A percentile compares a stretch with the other conserved stretches of the same genome.
These are phyloP conservation scores for Anas bernieri DNA, from an alignment of 2,797 vertebrate genomes.

Conservation along the genomic window DNA sequence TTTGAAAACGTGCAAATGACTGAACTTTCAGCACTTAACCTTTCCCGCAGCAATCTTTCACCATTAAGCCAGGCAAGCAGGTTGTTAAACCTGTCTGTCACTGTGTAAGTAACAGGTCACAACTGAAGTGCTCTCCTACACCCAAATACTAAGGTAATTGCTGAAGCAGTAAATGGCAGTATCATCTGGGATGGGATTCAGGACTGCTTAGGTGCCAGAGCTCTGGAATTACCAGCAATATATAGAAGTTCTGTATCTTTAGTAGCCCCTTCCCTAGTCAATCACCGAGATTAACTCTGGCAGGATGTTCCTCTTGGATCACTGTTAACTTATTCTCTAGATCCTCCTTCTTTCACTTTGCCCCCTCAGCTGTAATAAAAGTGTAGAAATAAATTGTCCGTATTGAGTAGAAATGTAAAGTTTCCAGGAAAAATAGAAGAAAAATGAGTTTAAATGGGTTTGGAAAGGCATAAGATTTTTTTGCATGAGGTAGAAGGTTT, in stretches of 20 bases:
- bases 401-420: conserved; percentile 23
- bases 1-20: conserved; percentile 15
- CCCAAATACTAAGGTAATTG: neutral
- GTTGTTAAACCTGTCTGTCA: conserved; percentile 16
- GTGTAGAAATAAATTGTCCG: conserved; percentile 51
- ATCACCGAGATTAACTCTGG: conserved; percentile 52
- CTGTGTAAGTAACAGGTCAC: conserved; percentile 7
- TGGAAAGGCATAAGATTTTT: neutral
- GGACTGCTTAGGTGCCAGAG: conserved; percentile 19
- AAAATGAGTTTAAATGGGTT: neutral
- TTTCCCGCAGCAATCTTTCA: neutral
- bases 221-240: neutral
- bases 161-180: conserved; percentile 12
- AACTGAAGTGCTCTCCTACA: neutral
- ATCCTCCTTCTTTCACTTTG: conserved; percentile 54
- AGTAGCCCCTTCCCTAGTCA: conserved; percentile 42
- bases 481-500: neutral
- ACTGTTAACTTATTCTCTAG: conserved; percentile 60
- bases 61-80: conserved; percentile 6
- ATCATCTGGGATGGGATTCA: neutral
- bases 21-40: neutral
- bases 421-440: conserved; percentile 38
- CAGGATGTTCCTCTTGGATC: conserved; percentile 58
- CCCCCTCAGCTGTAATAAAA: conserved; percentile 60
- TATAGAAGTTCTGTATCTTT: conserved; percentile 37